These are phyloP conservation scores for Aphaenogaster rudis DNA, from an alignment of 1,140 invertebrate genomes.

Conservation along the genomic window DNA sequence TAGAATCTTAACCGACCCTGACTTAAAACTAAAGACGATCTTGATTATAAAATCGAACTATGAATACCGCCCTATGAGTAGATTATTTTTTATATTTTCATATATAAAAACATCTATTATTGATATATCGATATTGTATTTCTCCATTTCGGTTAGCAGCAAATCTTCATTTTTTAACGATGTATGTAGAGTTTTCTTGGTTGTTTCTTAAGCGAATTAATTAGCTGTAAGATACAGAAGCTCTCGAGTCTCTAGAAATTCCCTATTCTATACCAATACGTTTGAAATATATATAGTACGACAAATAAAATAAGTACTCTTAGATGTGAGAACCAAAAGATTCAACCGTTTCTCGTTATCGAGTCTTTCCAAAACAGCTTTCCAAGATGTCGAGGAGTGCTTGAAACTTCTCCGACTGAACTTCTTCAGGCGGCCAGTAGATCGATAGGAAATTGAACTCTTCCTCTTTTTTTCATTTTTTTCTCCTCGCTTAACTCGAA, in stretches of 20 bases:
- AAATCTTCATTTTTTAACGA: not conserved
- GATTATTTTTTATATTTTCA: slow-evolving; percentile 1
- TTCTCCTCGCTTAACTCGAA: not conserved
- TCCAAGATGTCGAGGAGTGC: not conserved
- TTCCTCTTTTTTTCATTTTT: not conserved
- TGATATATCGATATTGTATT: not conserved
- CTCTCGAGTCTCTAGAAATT: not conserved
- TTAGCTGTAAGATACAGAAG: not conserved
- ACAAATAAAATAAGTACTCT: not conserved
- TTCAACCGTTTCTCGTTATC: not conserved
- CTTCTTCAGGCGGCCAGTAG: slow-evolving; percentile 36
- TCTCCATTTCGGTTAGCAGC: not conserved
- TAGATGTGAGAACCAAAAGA: not conserved
- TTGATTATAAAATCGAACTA: too few relatives aligned
- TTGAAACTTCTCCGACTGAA: not conserved
- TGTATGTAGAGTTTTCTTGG: too few relatives aligned
- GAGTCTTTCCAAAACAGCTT: not conserved
- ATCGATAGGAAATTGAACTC: slow-evolving; percentile 39
- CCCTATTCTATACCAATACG: not conserved
- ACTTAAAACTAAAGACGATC: too few relatives aligned
- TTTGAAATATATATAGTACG: not conserved
- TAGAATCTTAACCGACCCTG: too few relatives aligned
- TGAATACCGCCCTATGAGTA: not conserved
- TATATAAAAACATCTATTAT: not conserved
- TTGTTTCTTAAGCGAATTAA: too few relatives aligned